Percentiles rank a stretch among this genome's conserved stretches.
Evolutionary conservation across 2,888 invertebrate genomes (phyloP).

Genomic region (Xylota segnis): DNA sequence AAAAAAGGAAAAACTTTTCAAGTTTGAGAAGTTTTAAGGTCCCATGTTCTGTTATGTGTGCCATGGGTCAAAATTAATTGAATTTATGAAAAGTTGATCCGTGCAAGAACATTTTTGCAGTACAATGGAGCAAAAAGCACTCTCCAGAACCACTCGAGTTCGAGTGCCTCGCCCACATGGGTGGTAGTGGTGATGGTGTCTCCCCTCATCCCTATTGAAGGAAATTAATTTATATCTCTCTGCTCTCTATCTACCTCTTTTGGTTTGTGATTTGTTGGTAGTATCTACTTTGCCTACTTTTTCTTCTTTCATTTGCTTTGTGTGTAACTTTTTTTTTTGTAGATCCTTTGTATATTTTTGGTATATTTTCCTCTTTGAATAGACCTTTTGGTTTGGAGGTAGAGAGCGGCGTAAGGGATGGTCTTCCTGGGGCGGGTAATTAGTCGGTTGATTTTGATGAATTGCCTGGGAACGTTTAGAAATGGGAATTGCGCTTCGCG

Average conservation of each 20-base stretch:
- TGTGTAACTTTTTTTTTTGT: conserved; percentile 2
- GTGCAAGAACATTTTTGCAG: conserved; percentile 40
- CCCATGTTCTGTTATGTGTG: conserved; percentile 46
- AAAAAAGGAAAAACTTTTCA: conserved; percentile 43
- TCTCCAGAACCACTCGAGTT: conserved; percentile 37
- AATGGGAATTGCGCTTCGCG: conserved; percentile 7
- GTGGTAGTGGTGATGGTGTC: conserved; percentile 20
- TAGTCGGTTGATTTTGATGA: conserved; percentile 57
- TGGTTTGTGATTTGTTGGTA: neutral
- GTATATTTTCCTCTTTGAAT: neutral
- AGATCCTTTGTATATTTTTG: conserved; percentile 13
- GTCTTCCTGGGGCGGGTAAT: conserved; percentile 18
- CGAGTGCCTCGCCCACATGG: conserved; percentile 2
- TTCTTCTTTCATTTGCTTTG: neutral
- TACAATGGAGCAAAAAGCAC: conserved; percentile 23
- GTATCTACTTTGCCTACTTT: neutral
- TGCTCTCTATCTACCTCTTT: too few species aligned
- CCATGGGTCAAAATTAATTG: conserved; percentile 71
- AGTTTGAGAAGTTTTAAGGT: conserved; percentile 55
- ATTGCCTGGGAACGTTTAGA: conserved; percentile 18
- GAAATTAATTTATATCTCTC: conserved; percentile 57
- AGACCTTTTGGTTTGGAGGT: neutral
- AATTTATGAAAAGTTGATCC: conserved; percentile 73
- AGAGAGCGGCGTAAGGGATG: neutral
- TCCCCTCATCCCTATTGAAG: conserved; percentile 30